Percentiles rank a stretch among this genome's conserved stretches.
Conservation (phyloP, 2,797 vertebrate species). For the Aselliscus stoliczkanus region DNA sequence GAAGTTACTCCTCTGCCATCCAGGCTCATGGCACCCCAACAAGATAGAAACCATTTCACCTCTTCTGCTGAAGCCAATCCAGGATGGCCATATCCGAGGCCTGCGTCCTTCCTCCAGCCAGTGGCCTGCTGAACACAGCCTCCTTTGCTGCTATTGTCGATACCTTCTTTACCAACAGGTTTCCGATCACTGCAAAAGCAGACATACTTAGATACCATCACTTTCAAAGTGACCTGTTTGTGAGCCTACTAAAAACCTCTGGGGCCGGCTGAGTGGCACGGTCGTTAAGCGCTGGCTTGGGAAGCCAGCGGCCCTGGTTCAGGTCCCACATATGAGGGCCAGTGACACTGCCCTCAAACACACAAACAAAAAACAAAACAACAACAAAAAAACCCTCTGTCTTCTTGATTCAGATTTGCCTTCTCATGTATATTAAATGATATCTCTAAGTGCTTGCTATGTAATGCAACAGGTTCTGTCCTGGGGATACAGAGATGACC, state of each 20-base stretch:
- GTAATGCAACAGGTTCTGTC: background rate
- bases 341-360: too few relatives aligned
- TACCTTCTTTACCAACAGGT: constrained; percentile 69
- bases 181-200: constrained; percentile 79
- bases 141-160: constrained; percentile 81
- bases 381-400: too few relatives aligned
- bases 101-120: constrained; percentile 81
- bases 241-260: background rate
- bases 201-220: background rate
- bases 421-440: background rate
- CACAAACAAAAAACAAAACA: too few relatives aligned
- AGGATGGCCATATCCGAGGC: constrained; percentile 81
- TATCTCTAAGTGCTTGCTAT: background rate
- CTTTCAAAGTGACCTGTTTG: background rate
- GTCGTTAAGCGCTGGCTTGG: too few relatives aligned
- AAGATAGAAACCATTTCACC: constrained; percentile 72
- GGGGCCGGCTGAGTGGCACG: too few relatives aligned
- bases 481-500: background rate
- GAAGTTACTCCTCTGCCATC: background rate
- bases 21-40: background rate
- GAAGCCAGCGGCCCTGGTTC: too few relatives aligned
- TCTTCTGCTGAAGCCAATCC: constrained; percentile 80
- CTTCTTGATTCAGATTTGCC: background rate
- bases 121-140: constrained; percentile 77
- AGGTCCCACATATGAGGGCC: too few relatives aligned